Base-by-base conservation (phyloP, 2,888 invertebrate genomes). In the Lithophane ornitopus region DNA sequence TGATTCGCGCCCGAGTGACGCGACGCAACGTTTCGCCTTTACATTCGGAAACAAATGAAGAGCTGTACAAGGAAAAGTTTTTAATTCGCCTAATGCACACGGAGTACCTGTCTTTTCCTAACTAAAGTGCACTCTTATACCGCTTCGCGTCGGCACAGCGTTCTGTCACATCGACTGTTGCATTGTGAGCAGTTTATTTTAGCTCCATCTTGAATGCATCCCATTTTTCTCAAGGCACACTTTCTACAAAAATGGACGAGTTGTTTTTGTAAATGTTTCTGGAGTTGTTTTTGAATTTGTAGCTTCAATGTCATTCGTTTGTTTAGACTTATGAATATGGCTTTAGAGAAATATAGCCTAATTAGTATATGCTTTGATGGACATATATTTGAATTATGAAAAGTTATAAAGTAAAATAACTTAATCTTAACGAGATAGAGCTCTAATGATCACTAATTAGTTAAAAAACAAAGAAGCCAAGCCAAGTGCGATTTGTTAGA, bases 81-180 rank as follows among this genome's bases (percentile, higher is more conserved):
- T 96, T 96, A 96, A 96, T 96, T 96, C 93, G 94, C 95, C 96
- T 96, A 96, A 96, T 96, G 96, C 95, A 95, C 92, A 89, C 90
- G 87, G 88, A 91, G 92, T 93, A 93, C 92, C 91, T 93, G 93
- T 92, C 91, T 93, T 93, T 94, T 92, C 90, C 92, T 93, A 93
- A 93, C 90, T 93, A 94, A 94, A 94, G 93, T 93, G 93, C 94
- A 93, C 92, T 92, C 91, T 93, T 93, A 89, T 93, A 93, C 89
- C 92, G 91, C 90, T 92, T 93, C 92, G 89, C 88, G 90, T 88
- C 90, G 89, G 90, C 89, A 88, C 86, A 88, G 88, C 90, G 86
- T 92, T 92, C 92, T 93, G 94, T 95, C 92, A 93, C 93, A 93
- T 94, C 91, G 94, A 93, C 93, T 93, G 93, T 93, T 94, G 92